Base-by-base conservation (phyloP, 2,888 invertebrate genomes). In the Luperina testacea region DNA sequence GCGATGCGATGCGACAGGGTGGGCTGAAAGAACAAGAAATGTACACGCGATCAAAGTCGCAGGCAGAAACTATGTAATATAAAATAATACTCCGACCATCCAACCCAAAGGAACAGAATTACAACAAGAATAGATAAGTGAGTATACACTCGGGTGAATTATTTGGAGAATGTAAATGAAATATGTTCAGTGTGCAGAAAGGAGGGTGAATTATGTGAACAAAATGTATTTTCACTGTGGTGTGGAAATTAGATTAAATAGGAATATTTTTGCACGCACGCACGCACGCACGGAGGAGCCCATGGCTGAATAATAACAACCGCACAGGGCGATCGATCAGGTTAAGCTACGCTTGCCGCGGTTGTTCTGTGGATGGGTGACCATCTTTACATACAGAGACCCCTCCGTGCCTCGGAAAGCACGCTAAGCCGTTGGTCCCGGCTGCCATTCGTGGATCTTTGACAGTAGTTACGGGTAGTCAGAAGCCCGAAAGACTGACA, bases 51-150 rank as follows among this genome's bases (percentile, higher is more conserved):
- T 3, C 24, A 24, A n/a, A 57, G 57, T 57, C 57, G 11, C 11
- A 11, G 24, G 11, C 57, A 57, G 9, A 24, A 9, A 9, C 3
- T 57, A n/a, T n/a, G n/a, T n/a, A 57, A 20, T 53, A n/a, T 24
- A n/a, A 88, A 84, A 86, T 81, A 84, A 88, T 86, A 85, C 82
- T 87, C 86, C 61, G 67, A 67, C 83, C 86, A 79, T 85, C 86
- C 65, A 59, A 70, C 83, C 86, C 77, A 77, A 88, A 87, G 75
- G 80, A 72, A 59, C 63, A 45, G 79, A 68, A 80, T 87, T 68
- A 77, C 84, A 77, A 73, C 87, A 87, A 85, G 75, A 87, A 84
- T 81, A 71, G 81, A 81, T 81, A 81, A 85, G 85, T 63, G 77
- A 84, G 69, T 74, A 75, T 73, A 63, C 64, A 72, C 38, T 72